Base-by-base conservation (phyloP, 2,113 vertebrate species). In the Oryzias woworae region DNA sequence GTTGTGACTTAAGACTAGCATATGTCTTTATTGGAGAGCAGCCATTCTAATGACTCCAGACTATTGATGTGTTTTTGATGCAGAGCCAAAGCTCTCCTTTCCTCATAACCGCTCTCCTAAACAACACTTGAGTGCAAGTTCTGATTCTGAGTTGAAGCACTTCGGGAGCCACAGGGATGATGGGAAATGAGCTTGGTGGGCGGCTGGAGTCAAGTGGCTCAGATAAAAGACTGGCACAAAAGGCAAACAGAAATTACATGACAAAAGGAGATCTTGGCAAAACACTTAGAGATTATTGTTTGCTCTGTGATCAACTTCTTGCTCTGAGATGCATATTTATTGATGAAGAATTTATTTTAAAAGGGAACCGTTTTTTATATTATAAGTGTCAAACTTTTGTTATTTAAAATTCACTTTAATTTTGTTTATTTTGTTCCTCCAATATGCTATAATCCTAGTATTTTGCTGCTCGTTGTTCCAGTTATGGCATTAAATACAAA, bases 161-260 rank as follows among this genome's bases (percentile, higher is more conserved):
- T 71, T 71, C 71, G 65, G 67, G 64, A 81, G 63, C 60, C 28
- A 16, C 22, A n/a, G 69, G 71, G 65, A 53, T 52, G 17, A 81
- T 50, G 69, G 69, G 69, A 77, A 77, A 81, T 67, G 55, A 79
- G 55, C 53, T 55, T 73, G 41, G 80, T 77, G 64, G 78, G 73
- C 62, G 70, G 66, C 57, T 73, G 1, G 28, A 78, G 56, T 71
- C 60, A 76, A 73, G 69, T 57, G 62, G 60, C 23, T 71, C 49
- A 71, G 53, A 22, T 0, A 1, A 58, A 62, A 36, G 28, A n/a
- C 52, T 64, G 50, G 28, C 54, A 41, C 26, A 58, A 72, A 74
- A 58, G 41, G 31, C 52, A 69, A 53, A 41, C 20, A 43, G 45
- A 58, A 36, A 62, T 1, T 62, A 58, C 26, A 17, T n/a, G 13